Conservation (phyloP, 92 coral and sea anemone genomes). For the Phenganax subtilis region DNA sequence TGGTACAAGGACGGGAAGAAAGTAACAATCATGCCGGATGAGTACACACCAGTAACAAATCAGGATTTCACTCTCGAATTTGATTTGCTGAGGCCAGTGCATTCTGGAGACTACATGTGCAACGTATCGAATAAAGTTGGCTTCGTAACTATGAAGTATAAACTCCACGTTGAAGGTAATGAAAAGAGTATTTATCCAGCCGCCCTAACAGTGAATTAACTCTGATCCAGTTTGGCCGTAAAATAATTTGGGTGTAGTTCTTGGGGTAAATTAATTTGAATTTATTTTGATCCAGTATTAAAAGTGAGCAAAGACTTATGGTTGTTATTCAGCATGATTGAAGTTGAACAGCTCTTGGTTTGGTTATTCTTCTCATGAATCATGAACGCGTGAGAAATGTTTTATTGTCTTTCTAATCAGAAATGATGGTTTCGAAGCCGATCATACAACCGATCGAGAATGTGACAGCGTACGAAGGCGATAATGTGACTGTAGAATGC, state of each 20-base stretch:
- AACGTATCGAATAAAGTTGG: slow-evolving; percentile 78
- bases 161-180: slow-evolving; percentile 74
- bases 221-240: not conserved
- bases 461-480: slow-evolving; percentile 62
- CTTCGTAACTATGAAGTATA: slow-evolving; percentile 67
- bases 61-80: not conserved
- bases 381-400: not conserved
- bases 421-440: slow-evolving; percentile 71
- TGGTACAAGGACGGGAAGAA: slow-evolving; percentile 72
- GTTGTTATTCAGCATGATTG: no score
- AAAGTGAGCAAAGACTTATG: no score
- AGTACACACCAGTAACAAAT: not conserved
- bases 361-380: not conserved
- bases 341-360: not conserved
- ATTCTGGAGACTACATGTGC: slow-evolving; percentile 71
- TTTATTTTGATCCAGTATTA: no score
- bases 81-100: slow-evolving; percentile 57
- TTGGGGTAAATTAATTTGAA: not conserved
- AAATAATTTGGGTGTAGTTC: not conserved
- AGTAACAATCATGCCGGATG: slow-evolving; percentile 38
- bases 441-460: slow-evolving; percentile 56
- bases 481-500: slow-evolving; percentile 71
- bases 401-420: slow-evolving; percentile 38
- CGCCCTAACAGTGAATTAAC: not conserved
- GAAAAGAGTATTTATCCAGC: not conserved